phyloP scores from a whole-genome alignment of 2,888 invertebrate species.

The Acanthosoma haemorrhoidale region DNA sequence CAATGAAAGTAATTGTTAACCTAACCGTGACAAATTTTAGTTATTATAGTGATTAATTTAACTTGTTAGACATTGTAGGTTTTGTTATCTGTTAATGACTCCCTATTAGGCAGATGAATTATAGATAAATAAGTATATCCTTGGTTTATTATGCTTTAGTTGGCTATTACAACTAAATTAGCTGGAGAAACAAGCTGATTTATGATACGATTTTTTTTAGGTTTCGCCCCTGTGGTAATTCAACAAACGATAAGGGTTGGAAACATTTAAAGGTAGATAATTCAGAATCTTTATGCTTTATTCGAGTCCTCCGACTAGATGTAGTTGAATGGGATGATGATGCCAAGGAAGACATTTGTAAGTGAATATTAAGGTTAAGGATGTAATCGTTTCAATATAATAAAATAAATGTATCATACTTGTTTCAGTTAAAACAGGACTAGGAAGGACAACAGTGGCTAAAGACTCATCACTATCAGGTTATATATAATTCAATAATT shows the following conservation, averaged over 20 bases:
- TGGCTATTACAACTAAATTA: no score
- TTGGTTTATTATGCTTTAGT: no score
- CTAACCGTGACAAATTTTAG: no score
- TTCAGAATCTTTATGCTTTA: slow-evolving; percentile 17
- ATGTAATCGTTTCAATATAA: background rate
- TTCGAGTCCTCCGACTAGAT: background rate
- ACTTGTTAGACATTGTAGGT: no score
- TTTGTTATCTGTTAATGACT: no score
- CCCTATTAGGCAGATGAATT: no score
- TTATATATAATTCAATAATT: no score
- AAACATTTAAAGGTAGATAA: background rate
- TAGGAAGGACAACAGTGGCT: background rate
- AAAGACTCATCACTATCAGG: background rate
- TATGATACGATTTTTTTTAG: slow-evolving; percentile 23
- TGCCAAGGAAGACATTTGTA: background rate
- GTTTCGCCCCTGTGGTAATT: slow-evolving; percentile 31
- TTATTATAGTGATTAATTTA: no score
- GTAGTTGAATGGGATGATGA: slow-evolving; percentile 1
- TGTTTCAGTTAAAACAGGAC: background rate
- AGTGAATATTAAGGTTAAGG: background rate
- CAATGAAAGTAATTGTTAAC: no score
- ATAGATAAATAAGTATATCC: no score
- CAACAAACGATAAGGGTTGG: background rate
- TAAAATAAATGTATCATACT: background rate
- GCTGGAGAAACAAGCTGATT: no score